A percentile compares a stretch with the other conserved stretches of the same genome.
These are phyloP conservation scores for Ectemnius lituratus DNA, from an alignment of 2,888 invertebrate genomes.

Conservation along the genomic window DNA sequence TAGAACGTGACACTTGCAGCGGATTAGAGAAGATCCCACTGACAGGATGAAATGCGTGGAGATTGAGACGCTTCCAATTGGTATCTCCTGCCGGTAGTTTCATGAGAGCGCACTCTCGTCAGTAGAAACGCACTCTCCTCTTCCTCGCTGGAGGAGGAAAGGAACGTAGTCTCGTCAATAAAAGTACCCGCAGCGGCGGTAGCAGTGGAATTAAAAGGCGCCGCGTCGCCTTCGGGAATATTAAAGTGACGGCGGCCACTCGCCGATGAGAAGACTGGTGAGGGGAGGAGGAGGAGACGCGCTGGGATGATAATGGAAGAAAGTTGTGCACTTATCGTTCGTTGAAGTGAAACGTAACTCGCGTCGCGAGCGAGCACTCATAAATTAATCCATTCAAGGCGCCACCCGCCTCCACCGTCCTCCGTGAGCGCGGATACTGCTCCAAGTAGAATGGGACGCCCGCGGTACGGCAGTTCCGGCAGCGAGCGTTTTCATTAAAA, in stretches of 20 bases:
- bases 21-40: not conserved
- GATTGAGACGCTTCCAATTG: too few species aligned
- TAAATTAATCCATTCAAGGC: conserved; percentile 29
- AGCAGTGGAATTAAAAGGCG: conserved; percentile 7
- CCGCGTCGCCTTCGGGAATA: conserved; percentile 5
- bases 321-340: conserved; percentile 10
- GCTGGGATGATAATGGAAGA: conserved; percentile 4
- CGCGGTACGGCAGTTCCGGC: not conserved
- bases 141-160: not conserved
- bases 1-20: conserved; percentile 1
- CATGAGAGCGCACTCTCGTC: not conserved
- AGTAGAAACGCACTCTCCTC: not conserved
- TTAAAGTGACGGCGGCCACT: conserved; percentile 3
- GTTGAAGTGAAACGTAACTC: conserved; percentile 1
- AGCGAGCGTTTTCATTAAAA: not conserved
- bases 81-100: too few species aligned
- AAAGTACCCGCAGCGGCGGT: conserved; percentile 4
- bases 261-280: not conserved
- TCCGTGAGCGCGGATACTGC: not conserved
- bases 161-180: not conserved
- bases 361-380: conserved; percentile 9
- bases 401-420: not conserved
- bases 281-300: not conserved
- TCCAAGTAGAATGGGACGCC: conserved; percentile 3
- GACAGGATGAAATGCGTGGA: too few species aligned